Percentiles rank a stretch among this genome's conserved stretches.
These are phyloP conservation scores for Didymodactylos carnosus DNA, from an alignment of 2,888 invertebrate genomes.

Conservation along the genomic window DNA sequence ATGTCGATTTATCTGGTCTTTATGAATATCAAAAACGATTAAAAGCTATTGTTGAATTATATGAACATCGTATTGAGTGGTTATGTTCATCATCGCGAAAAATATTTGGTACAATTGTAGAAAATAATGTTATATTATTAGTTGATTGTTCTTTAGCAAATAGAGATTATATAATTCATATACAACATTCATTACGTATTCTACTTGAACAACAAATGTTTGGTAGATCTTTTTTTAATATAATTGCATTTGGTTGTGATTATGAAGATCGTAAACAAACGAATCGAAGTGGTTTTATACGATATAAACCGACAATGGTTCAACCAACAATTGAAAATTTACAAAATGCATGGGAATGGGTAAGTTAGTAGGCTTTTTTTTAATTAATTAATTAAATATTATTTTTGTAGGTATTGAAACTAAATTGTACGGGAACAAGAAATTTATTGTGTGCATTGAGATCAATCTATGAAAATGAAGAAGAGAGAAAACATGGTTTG, in stretches of 20 bases:
- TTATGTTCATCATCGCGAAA: conserved; percentile 28
- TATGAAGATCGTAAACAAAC: too few species aligned
- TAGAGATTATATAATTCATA: conserved; percentile 31
- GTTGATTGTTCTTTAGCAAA: conserved; percentile 32
- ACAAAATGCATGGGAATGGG: conserved; percentile 33
- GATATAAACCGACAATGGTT: conserved; percentile 30
- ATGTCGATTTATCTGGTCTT: conserved; percentile 32
- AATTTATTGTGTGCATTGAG: conserved; percentile 30
- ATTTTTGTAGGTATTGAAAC: conserved; percentile 27
- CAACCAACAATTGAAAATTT: conserved; percentile 28
- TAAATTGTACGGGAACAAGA: conserved; percentile 31
- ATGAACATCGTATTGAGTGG: conserved; percentile 32
- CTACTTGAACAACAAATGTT: conserved; percentile 34
- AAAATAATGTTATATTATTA: conserved; percentile 32
- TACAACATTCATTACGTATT: conserved; percentile 32
- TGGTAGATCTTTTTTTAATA: conserved; percentile 34
- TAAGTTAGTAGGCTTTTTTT: not conserved
- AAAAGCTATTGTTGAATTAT: conserved; percentile 26
- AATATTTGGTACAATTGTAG: conserved; percentile 31
- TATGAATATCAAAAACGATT: conserved; percentile 35
- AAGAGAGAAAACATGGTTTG: conserved; percentile 28
- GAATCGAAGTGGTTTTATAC: conserved; percentile 24
- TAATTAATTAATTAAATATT: not conserved
- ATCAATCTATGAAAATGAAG: conserved; percentile 31
- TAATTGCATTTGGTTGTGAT: conserved; percentile 20